These are phyloP conservation scores for Siniperca undulata DNA, from an alignment of 2,797 vertebrate genomes.

Conservation along the genomic window DNA sequence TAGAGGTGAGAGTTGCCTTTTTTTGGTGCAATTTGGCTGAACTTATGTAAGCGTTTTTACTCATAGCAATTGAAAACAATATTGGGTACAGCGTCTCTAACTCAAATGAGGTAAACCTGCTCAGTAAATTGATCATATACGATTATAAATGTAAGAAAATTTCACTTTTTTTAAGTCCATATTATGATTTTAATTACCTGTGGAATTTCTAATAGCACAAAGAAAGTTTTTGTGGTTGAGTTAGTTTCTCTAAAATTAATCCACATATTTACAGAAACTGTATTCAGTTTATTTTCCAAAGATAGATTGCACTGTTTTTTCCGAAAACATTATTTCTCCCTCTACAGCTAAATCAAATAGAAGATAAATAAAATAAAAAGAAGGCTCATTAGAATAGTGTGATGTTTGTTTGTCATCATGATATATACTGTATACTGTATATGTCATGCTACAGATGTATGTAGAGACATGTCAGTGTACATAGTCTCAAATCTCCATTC, in stretches of 20 bases:
- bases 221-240: background rate
- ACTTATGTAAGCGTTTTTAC: background rate
- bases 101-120: background rate
- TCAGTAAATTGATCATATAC: background rate
- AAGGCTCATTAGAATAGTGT: background rate
- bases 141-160: background rate
- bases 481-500: background rate
- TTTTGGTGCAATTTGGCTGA: background rate
- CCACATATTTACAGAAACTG: conserved; percentile 3
- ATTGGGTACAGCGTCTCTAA: background rate
- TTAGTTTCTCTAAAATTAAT: background rate
- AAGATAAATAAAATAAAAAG: too few relatives aligned
- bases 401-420: background rate
- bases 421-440: background rate
- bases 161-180: background rate
- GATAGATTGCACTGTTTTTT: background rate
- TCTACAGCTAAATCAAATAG: background rate
- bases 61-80: background rate
- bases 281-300: background rate
- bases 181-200: background rate
- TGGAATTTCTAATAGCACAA: background rate
- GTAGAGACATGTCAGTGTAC: background rate
- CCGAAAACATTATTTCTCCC: background rate
- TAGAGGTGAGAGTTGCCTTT: too few relatives aligned
- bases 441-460: background rate